Evolutionary conservation across 2,797 vertebrate genomes (phyloP), one percentile per base, ranked within the genome.

Genomic region (Poecilia velifera): DNA sequence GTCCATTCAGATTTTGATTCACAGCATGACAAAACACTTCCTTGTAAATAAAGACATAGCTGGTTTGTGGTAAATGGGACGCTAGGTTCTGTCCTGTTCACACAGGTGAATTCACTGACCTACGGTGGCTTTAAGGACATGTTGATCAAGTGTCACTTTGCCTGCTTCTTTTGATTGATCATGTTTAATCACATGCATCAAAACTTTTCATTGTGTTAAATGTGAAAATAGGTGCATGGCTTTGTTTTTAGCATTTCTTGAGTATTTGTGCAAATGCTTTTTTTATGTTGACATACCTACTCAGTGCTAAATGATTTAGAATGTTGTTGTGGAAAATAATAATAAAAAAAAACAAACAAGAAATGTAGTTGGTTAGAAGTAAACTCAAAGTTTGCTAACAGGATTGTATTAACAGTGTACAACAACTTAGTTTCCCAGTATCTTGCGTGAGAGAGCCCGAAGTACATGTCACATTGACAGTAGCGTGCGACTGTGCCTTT

Each of bases 401-500:
- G 43, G 73, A 76, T 82, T 82, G 68, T 83, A 78, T 82, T 73
- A 78, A 14, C 80, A 66, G 81, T 82, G 41, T 53, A 75, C 55
- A 84, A 66, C 86, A 81, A 83, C 74, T 73, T 76, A 88, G 84
- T 80, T 84, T 82, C 82, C 73, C 84, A 72, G 81, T 84, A 76
- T 91, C 85, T 95, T 81, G 94, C 95, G 94, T 96, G 95, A 91
- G 90, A 91, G 91, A 94, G 89, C 88, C 87, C 86, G 87, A 76
- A 89, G 87, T 70, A 88, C 86, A 86, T 94, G 93, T 94, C 93
- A 94, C 89, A 83, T 82, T 94, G 90, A 94, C 90, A 93, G 93
- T 96, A 92, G 94, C 96, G 95, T 96, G 96, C 85, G 93, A 96
- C 93, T 87, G 86, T 85, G 90, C 91, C 90, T 93, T 84, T 87